Conservation (phyloP, 1,140 invertebrate species). For the Aphelinus certus region DNA sequence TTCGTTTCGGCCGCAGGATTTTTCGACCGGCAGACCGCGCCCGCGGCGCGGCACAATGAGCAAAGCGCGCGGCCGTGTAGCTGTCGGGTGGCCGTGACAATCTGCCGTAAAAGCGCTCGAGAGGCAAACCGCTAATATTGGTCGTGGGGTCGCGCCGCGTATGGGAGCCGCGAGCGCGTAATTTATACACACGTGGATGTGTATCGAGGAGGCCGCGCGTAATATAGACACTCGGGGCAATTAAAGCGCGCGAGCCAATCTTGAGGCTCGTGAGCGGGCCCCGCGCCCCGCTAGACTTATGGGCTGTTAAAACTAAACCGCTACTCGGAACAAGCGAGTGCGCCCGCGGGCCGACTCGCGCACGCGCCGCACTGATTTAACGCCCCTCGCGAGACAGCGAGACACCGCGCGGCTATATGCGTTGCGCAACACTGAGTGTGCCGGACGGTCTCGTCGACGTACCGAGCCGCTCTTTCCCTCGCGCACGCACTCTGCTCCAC, state of each 20-base stretch:
- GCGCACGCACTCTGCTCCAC: no score
- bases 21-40: no score
- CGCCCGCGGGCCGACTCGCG: background rate
- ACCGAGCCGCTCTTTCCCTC: no score
- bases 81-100: no score
- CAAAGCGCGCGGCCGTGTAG: no score
- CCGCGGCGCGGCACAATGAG: no score
- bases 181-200: no score
- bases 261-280: background rate
- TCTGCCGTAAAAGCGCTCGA: background rate
- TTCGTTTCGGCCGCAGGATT: no score
- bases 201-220: background rate
- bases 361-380: slow-evolving; percentile 18
- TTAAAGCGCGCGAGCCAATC: slow-evolving; percentile 31
- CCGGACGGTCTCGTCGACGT: no score
- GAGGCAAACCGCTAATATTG: slow-evolving; percentile 24
- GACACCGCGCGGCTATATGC: no score
- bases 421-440: no score
- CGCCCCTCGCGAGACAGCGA: background rate
- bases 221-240: slow-evolving; percentile 30
- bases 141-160: no score
- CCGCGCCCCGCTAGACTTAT: slow-evolving; percentile 17
- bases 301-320: slow-evolving; percentile 35
- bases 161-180: background rate
- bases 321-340: slow-evolving; percentile 30